A percentile compares a stretch with the other conserved stretches of the same genome.
phyloP scores from a whole-genome alignment of 1,140 invertebrate species.

The Palaemon carinicauda region DNA sequence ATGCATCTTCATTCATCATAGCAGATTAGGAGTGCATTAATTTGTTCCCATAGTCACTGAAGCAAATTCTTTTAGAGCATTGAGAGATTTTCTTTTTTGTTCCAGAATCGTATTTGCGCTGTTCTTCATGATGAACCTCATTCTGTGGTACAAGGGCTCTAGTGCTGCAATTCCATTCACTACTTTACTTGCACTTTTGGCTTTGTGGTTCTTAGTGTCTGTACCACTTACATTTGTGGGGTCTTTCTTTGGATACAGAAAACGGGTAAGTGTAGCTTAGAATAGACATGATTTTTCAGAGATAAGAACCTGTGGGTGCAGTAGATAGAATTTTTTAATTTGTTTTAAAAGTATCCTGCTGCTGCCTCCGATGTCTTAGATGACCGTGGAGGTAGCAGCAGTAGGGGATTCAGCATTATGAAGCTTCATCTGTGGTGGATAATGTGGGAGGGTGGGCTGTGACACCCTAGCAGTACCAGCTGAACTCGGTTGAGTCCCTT shows the following conservation, averaged over 20 bases:
- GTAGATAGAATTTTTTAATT: no score
- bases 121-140: slow-evolving; percentile 96
- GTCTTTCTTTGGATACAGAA: slow-evolving; percentile 97
- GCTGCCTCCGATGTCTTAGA: no score
- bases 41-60: neutral
- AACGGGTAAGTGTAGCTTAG: slow-evolving; percentile 73
- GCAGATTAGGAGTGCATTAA: neutral
- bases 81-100: slow-evolving; percentile 35
- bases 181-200: slow-evolving; percentile 94
- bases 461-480: no score
- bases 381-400: no score
- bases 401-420: no score
- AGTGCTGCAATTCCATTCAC: slow-evolving; percentile 97
- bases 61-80: neutral
- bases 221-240: slow-evolving; percentile 97
- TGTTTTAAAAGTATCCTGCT: no score
- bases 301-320: no score
- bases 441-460: no score
- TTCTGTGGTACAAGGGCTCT: slow-evolving; percentile 93
- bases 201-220: slow-evolving; percentile 98
- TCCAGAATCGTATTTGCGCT: slow-evolving; percentile 89
- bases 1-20: neutral
- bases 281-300: neutral
- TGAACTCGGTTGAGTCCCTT: no score
- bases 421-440: no score